These are phyloP conservation scores for Hydra vulgaris DNA, from an alignment of 30 jellyfish, hydroid and myxozoan species.

Conservation along the genomic window DNA sequence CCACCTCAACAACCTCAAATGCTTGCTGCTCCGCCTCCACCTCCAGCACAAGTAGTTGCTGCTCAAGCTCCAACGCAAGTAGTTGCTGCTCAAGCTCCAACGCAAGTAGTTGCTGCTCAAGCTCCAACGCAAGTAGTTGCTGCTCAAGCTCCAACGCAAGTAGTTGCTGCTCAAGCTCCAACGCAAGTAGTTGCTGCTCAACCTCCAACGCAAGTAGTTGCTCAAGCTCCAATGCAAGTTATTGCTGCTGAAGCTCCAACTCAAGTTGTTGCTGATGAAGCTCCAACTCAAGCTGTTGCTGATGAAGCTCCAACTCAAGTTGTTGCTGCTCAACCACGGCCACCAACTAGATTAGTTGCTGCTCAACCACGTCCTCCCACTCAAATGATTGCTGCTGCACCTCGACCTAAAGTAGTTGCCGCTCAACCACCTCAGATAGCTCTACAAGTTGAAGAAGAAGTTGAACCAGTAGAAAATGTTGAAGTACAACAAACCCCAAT, in stretches of 20 bases:
- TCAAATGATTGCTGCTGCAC: not conserved
- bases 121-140: not conserved
- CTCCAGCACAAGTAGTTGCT: not conserved
- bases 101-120: not conserved
- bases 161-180: conserved; percentile 2
- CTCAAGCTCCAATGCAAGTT: not conserved
- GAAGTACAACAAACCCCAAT: not conserved
- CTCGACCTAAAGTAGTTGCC: not conserved
- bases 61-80: not conserved
- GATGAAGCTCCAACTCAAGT: conserved; percentile 4
- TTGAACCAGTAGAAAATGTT: not conserved
- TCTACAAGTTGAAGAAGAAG: not conserved
- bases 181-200: not conserved
- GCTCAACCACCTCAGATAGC: not conserved
- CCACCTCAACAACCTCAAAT: not conserved
- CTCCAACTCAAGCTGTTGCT: too few relatives aligned
- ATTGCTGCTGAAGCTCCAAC: not conserved
- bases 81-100: not conserved
- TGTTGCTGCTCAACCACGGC: not conserved
- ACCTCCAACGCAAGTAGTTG: conserved; percentile 1
- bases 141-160: conserved; percentile 9
- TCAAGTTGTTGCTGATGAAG: not conserved
- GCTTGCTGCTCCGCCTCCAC: conserved; percentile 14
- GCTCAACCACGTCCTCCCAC: conserved; percentile 4
- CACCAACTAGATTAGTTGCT: not conserved